phyloP scores from a whole-genome alignment of 2,113 vertebrate species.

The Cololabis saira region DNA sequence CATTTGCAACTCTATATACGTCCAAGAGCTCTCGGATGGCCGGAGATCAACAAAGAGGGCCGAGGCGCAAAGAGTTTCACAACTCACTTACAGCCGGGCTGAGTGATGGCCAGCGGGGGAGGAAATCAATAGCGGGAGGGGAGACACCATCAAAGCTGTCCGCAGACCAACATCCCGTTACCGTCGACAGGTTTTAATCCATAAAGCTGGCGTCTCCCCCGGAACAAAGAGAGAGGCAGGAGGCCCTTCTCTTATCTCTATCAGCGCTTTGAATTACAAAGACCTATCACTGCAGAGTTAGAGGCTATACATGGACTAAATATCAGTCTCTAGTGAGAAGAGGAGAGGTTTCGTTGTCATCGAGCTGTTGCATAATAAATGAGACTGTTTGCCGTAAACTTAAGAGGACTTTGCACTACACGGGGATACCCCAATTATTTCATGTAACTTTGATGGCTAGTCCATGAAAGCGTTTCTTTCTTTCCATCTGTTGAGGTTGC shows the following conservation, averaged over 20 bases:
- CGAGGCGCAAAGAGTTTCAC: slow-evolving; percentile 70
- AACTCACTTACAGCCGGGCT: slow-evolving; percentile 73
- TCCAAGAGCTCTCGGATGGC: slow-evolving; percentile 38
- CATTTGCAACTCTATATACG: slow-evolving; percentile 53
- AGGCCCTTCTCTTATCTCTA: slow-evolving; percentile 55
- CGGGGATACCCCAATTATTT: neutral
- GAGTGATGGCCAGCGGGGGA: slow-evolving; percentile 72
- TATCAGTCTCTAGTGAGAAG: neutral
- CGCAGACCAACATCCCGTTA: slow-evolving; percentile 63
- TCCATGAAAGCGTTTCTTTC: neutral
- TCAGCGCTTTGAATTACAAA: slow-evolving; percentile 57
- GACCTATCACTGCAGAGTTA: slow-evolving; percentile 20
- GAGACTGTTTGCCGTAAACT: slow-evolving; percentile 9
- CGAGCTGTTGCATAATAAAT: slow-evolving; percentile 8
- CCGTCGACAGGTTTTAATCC: slow-evolving; percentile 70
- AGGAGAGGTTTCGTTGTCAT: slow-evolving; percentile 24
- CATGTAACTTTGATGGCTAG: neutral
- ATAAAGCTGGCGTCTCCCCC: slow-evolving; percentile 61
- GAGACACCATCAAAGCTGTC: slow-evolving; percentile 77
- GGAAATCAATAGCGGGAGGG: slow-evolving; percentile 76
- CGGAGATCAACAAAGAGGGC: slow-evolving; percentile 57
- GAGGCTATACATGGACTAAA: slow-evolving; percentile 15
- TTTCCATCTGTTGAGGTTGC: neutral
- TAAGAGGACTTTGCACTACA: neutral
- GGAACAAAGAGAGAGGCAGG: slow-evolving; percentile 52